These are phyloP conservation scores for Rhopalosiphum maidis DNA, from an alignment of 1,140 invertebrate genomes.

Conservation along the genomic window DNA sequence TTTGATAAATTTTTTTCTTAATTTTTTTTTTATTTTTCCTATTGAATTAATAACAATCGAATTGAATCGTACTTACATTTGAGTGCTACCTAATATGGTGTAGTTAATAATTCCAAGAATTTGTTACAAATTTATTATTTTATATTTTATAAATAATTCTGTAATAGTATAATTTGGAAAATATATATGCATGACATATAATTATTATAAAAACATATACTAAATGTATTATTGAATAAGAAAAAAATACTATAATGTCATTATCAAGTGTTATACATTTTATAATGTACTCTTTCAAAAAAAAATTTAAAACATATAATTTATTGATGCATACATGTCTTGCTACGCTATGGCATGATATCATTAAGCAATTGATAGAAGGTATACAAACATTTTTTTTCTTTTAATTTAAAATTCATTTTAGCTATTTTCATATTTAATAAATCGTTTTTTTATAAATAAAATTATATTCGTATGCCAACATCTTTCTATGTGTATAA, in stretches of 20 bases:
- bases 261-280: no score
- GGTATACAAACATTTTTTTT: not conserved
- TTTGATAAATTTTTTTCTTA: fast-evolving
- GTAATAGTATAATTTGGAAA: not conserved
- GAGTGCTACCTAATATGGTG: no score
- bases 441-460: no score
- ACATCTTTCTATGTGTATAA: no score
- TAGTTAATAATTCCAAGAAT: not conserved
- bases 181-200: not conserved
- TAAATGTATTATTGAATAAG: not conserved
- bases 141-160: not conserved
- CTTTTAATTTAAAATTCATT: no score
- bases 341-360: no score
- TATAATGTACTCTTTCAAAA: not conserved
- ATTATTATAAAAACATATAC: not conserved
- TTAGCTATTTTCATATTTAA: no score
- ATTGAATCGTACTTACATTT: no score
- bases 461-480: no score
- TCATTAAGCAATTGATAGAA: no score
- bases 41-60: not conserved
- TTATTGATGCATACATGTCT: no score
- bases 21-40: not conserved
- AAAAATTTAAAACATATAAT: not conserved
- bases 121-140: not conserved
- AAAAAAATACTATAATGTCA: not conserved